A percentile compares a stretch with the other conserved stretches of the same genome.
These are phyloP conservation scores for Acanthurus lineatus DNA, from an alignment of 2,797 vertebrate genomes.

Conservation along the genomic window DNA sequence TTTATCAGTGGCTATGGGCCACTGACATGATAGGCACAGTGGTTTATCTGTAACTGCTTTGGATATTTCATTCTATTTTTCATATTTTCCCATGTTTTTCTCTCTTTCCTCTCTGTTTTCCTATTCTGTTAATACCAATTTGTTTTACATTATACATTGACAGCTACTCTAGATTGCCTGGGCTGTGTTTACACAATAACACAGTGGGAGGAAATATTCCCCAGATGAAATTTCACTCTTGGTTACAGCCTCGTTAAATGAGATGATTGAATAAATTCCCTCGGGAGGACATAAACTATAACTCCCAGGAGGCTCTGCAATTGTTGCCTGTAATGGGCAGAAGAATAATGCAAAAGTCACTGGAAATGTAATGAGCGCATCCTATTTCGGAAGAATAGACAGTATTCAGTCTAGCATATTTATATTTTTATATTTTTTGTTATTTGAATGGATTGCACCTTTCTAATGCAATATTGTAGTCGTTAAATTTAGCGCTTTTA, in stretches of 20 bases:
- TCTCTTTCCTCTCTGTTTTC: background rate
- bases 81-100: background rate
- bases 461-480: background rate
- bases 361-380: background rate
- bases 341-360: background rate
- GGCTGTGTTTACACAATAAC: conserved; percentile 31
- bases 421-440: background rate
- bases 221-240: conserved; percentile 44
- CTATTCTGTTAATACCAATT: conserved; percentile 3
- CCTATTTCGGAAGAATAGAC: background rate
- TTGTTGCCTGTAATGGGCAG: conserved; percentile 37
- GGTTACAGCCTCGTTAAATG: conserved; percentile 47
- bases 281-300: conserved; percentile 39
- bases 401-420: background rate
- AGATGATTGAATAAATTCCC: conserved; percentile 47
- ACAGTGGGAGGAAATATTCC: conserved; percentile 33
- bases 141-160: background rate
- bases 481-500: background rate
- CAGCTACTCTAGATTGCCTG: background rate
- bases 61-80: background rate
- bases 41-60: background rate
- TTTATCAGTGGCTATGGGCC: conserved; percentile 2
- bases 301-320: conserved; percentile 50
- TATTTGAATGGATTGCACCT: background rate
- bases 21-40: background rate